Evolutionary conservation across 2,888 invertebrate genomes (phyloP).

Genomic region (Dysmachus trigonus): DNA sequence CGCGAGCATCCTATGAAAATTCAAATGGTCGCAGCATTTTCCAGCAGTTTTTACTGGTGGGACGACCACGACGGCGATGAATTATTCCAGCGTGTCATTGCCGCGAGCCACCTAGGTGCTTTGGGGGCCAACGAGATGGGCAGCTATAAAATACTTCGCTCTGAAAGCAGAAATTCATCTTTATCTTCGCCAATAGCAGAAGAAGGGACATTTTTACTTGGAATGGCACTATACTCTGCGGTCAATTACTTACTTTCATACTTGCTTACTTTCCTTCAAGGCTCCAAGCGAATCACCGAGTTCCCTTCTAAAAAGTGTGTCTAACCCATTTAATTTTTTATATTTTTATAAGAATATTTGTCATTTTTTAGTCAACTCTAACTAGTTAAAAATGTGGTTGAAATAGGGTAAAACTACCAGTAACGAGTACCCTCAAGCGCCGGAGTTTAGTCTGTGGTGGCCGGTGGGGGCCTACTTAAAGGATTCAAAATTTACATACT

Average conservation of each 20-base stretch:
- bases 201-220: background rate
- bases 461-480: no score
- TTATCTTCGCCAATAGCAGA: background rate
- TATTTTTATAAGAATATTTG: no score
- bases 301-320: background rate
- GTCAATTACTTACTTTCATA: background rate
- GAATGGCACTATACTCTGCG: background rate
- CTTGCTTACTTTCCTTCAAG: no score
- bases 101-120: background rate
- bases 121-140: background rate
- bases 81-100: background rate
- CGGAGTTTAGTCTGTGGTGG: no score
- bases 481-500: no score
- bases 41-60: background rate
- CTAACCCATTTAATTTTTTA: background rate
- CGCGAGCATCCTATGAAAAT: conserved; percentile 11
- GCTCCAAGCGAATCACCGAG: background rate
- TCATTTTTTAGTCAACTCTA: no score
- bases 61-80: background rate
- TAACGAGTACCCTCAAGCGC: no score
- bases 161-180: background rate
- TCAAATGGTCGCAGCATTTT: background rate
- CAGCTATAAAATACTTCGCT: background rate
- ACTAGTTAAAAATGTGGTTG: no score
- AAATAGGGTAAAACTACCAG: no score